These are phyloP conservation scores for Meda fulgida DNA, from an alignment of 2,797 vertebrate species.

Conservation along the genomic window DNA sequence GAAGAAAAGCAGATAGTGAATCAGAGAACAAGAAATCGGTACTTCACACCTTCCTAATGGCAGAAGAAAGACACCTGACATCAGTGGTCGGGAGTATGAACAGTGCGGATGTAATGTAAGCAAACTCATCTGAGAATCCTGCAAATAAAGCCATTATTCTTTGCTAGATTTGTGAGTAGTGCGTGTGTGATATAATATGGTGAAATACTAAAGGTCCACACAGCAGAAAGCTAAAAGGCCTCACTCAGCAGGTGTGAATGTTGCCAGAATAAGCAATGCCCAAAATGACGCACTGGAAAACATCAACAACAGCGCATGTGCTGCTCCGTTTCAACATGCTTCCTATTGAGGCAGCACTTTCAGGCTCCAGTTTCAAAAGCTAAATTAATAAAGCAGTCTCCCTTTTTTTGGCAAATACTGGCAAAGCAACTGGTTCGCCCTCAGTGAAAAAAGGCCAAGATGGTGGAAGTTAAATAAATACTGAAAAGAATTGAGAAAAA, in stretches of 20 bases:
- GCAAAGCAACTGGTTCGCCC: not conserved
- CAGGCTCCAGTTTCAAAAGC: slow-evolving; percentile 8
- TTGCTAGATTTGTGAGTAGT: slow-evolving; percentile 9
- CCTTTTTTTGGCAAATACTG: not conserved
- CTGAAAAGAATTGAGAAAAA: not conserved
- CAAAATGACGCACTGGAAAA: slow-evolving; percentile 73
- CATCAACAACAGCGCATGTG: slow-evolving; percentile 59
- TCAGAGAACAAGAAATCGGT: slow-evolving; percentile 45
- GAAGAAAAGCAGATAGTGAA: slow-evolving; percentile 37
- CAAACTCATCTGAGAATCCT: slow-evolving; percentile 7
- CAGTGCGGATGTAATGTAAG: not conserved
- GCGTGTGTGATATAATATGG: slow-evolving; percentile 25
- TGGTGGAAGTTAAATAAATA: not conserved
- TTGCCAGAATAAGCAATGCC: slow-evolving; percentile 74
- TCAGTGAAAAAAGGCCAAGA: not conserved
- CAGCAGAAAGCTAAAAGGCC: slow-evolving; percentile 67
- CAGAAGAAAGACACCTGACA: not conserved
- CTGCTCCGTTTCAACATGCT: slow-evolving; percentile 2
- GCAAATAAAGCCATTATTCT: slow-evolving; percentile 29
- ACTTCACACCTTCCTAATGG: not conserved
- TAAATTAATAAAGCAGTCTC: not conserved
- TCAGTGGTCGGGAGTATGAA: not conserved
- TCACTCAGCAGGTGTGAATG: slow-evolving; percentile 70
- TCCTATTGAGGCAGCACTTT: not conserved
- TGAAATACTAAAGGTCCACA: slow-evolving; percentile 46